These are phyloP conservation scores for Sinelater perroti DNA, from an alignment of 2,888 invertebrate species.

Conservation along the genomic window DNA sequence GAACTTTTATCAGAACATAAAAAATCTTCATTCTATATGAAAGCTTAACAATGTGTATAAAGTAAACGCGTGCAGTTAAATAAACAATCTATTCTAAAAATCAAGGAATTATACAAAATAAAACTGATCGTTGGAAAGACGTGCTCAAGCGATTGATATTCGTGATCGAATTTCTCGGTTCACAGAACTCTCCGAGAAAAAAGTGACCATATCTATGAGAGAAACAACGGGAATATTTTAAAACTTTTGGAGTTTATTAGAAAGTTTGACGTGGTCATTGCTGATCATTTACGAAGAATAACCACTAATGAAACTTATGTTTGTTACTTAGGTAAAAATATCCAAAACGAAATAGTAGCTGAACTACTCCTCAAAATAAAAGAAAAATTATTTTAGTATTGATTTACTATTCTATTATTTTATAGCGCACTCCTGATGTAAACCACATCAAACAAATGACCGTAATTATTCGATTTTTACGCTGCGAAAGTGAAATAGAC, in stretches of 20 bases:
- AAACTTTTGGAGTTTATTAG: background rate
- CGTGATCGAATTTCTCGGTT: background rate
- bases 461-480: constrained; percentile 2
- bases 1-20: background rate
- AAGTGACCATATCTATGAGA: background rate
- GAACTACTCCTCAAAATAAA: background rate
- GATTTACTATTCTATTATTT: constrained; percentile 1
- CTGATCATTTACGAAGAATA: background rate
- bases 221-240: constrained; percentile 6
- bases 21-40: background rate
- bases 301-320: background rate
- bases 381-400: background rate
- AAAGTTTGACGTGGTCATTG: background rate
- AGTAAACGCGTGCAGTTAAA: background rate
- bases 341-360: constrained; percentile 1
- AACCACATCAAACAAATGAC: constrained; percentile 2
- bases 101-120: background rate
- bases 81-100: background rate
- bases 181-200: too few species aligned
- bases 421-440: constrained; percentile 10
- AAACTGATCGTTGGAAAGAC: background rate
- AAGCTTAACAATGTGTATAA: background rate
- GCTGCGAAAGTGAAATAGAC: background rate
- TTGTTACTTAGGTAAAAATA: background rate
- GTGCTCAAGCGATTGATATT: constrained; percentile 1